phyloP scores from a whole-genome alignment of 1,140 invertebrate species.

The Helicoverpa zea region DNA sequence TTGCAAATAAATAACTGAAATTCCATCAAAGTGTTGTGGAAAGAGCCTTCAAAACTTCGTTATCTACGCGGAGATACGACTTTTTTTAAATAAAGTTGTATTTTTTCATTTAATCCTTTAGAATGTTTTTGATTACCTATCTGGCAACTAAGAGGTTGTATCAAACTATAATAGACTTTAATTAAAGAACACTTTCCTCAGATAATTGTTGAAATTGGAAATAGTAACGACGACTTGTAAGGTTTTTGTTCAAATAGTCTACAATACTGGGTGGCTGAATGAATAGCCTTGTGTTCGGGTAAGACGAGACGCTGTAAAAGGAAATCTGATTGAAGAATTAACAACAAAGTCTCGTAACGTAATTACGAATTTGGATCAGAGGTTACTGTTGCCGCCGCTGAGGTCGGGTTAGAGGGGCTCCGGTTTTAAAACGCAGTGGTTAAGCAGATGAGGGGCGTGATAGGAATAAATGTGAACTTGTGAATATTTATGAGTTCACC shows the following conservation, averaged over 20 bases:
- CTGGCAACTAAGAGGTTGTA: not conserved
- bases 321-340: conserved; percentile 16
- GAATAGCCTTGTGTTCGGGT: not conserved
- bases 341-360: conserved; percentile 20
- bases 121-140: not conserved
- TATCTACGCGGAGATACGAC: not conserved
- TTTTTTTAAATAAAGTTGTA: conserved; percentile 1
- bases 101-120: conserved; percentile 23
- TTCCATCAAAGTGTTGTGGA: conserved; percentile 27
- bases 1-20: conserved; percentile 15
- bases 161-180: not conserved
- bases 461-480: conserved; percentile 39
- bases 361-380: conserved; percentile 29
- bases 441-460: conserved; percentile 20
- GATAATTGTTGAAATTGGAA: no score
- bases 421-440: conserved; percentile 35
- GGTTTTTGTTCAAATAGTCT: not conserved
- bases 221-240: not conserved
- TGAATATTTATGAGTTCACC: conserved; percentile 62
- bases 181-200: no score
- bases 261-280: not conserved
- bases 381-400: not conserved
- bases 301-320: not conserved
- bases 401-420: conserved; percentile 1
- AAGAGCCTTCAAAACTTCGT: not conserved